phyloP scores from a whole-genome alignment of 2,113 vertebrate species.

The Pollachius pollachius region DNA sequence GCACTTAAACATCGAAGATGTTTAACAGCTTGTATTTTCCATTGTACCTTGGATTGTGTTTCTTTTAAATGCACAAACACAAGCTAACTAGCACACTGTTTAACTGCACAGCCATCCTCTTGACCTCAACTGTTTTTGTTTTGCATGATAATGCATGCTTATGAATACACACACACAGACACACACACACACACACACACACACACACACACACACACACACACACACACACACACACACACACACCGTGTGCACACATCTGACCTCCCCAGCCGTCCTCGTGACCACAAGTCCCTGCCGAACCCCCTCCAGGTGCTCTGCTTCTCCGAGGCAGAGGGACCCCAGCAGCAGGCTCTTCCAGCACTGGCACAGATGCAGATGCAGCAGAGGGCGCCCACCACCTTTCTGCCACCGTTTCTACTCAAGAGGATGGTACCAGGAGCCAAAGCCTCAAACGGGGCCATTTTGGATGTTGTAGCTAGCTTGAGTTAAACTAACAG shows the following conservation, averaged over 20 bases:
- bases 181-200: not conserved
- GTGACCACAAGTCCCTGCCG: not conserved
- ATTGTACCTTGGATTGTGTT: not conserved
- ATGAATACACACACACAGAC: no score
- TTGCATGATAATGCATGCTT: no score
- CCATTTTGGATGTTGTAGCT: not conserved
- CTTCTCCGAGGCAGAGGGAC: conserved; percentile 40
- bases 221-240: not conserved
- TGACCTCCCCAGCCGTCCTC: not conserved
- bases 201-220: not conserved
- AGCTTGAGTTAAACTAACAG: conserved; percentile 1
- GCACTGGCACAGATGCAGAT: not conserved
- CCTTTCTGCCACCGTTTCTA: conserved; percentile 26
- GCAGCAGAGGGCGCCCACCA: conserved; percentile 9
- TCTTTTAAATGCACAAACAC: no score
- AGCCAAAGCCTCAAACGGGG: not conserved
- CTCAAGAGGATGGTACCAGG: conserved; percentile 39
- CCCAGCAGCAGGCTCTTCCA: not conserved
- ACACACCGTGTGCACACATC: not conserved
- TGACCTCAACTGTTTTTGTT: no score
- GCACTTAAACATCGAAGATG: no score
- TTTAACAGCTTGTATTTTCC: not conserved
- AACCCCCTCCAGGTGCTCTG: conserved; percentile 53
- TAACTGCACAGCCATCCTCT: no score
- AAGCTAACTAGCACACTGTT: no score